These are phyloP conservation scores for Carlito syrichta DNA, from an alignment of 2,113 vertebrate species.

Conservation along the genomic window DNA sequence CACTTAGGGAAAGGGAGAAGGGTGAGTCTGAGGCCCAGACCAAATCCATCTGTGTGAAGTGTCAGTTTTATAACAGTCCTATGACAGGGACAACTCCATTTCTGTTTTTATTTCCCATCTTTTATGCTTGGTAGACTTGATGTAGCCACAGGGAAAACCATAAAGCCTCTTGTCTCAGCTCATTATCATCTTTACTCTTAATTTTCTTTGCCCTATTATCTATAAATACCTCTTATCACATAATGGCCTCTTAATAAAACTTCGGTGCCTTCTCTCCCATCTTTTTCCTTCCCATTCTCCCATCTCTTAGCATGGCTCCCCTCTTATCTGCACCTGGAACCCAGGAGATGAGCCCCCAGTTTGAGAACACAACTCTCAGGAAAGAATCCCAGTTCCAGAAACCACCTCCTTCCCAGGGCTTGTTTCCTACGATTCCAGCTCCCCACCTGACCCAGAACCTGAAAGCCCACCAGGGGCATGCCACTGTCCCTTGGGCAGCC, in stretches of 20 bases:
- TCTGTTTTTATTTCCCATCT: neutral
- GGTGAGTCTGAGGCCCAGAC: neutral
- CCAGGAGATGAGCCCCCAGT: neutral
- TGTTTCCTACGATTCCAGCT: neutral
- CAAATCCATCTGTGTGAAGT: accelerated
- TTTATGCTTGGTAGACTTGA: neutral
- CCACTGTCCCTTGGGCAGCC: accelerated
- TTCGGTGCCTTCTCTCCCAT: too few species aligned
- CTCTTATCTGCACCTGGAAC: neutral
- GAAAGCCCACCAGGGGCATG: neutral
- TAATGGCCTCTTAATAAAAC: neutral
- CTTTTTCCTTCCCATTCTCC: neutral
- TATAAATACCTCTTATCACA: neutral
- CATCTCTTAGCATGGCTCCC: neutral
- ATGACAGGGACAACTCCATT: neutral
- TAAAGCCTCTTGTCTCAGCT: neutral
- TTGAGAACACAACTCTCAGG: neutral
- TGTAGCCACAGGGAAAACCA: neutral
- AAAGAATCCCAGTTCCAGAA: neutral
- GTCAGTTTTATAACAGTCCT: neutral
- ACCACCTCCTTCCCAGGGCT: neutral
- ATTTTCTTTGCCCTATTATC: neutral
- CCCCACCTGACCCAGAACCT: neutral
- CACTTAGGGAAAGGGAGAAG: neutral
- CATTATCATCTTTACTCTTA: neutral